Evolutionary conservation across 1,140 invertebrate genomes (phyloP).

Genomic region (Probaryconus sp.): DNA sequence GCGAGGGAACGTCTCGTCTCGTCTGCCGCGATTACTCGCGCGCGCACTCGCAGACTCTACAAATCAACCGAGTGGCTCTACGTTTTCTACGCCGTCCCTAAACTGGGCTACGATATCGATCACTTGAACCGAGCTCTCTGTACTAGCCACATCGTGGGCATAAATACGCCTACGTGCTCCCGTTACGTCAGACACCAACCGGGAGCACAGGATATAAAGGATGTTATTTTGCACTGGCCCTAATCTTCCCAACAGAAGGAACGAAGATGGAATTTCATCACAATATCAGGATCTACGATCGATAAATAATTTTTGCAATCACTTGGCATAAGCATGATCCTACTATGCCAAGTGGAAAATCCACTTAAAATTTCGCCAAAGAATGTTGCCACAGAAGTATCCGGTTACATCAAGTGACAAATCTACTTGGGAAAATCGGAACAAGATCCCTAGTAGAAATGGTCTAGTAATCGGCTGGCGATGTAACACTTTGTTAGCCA

Average conservation of each 20-base stretch:
- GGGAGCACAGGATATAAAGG: slow-evolving; percentile 6
- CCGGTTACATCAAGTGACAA: too few species aligned
- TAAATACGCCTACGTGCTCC: slow-evolving; percentile 60
- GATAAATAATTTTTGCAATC: too few species aligned
- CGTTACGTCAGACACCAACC: slow-evolving; percentile 14
- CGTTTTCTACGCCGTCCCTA: slow-evolving; percentile 45
- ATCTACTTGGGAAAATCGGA: too few species aligned
- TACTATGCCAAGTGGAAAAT: too few species aligned
- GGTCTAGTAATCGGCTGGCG: too few species aligned
- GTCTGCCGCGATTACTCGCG: slow-evolving; percentile 39
- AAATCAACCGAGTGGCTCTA: slow-evolving; percentile 48
- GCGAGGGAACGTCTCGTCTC: slow-evolving; percentile 25
- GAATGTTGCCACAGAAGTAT: too few species aligned
- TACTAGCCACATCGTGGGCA: slow-evolving; percentile 36
- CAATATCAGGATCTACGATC: too few species aligned
- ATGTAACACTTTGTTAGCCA: too few species aligned
- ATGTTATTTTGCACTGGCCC: slow-evolving; percentile 8
- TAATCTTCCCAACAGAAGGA: too few species aligned
- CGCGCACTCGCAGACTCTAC: slow-evolving; percentile 45
- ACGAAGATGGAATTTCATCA: too few species aligned
- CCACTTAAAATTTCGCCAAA: too few species aligned
- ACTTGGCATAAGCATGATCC: too few species aligned
- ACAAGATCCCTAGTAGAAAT: neutral
- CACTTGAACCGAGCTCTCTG: slow-evolving; percentile 15
- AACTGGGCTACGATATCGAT: slow-evolving; percentile 52